A percentile compares a stretch with the other conserved stretches of the same genome.
These are phyloP conservation scores for Cottus gobio DNA, from an alignment of 2,113 vertebrate genomes.

Conservation along the genomic window DNA sequence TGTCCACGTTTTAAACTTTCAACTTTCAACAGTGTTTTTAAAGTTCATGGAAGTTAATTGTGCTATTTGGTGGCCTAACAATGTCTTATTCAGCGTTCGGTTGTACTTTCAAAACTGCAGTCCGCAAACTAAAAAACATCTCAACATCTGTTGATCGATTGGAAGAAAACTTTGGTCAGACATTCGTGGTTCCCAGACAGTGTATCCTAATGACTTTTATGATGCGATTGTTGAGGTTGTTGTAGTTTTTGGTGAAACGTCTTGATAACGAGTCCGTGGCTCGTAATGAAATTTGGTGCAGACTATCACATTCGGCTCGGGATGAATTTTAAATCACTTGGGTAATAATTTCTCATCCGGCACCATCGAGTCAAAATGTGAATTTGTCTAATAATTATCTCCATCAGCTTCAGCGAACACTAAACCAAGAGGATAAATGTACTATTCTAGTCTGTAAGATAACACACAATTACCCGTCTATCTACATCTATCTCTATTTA, in stretches of 20 bases:
- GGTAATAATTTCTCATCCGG: neutral
- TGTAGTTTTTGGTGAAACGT: neutral
- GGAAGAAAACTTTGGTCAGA: neutral
- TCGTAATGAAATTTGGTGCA: neutral
- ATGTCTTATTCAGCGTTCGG: too few species aligned
- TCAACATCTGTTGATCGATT: neutral
- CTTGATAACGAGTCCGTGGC: neutral
- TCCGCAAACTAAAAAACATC: neutral
- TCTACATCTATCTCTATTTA: neutral
- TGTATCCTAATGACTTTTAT: neutral
- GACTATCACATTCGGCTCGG: neutral
- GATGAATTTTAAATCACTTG: neutral
- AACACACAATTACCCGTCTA: neutral
- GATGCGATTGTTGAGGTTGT: neutral
- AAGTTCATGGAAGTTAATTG: too few species aligned
- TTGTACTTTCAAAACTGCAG: too few species aligned
- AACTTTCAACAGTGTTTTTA: too few species aligned
- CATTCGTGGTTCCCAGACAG: neutral
- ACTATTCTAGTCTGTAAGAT: neutral
- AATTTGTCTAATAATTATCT: neutral
- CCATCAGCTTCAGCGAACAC: neutral
- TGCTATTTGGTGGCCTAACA: too few species aligned
- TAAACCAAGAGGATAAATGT: neutral
- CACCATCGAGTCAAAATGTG: neutral
- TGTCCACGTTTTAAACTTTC: too few species aligned